Percentiles rank a stretch among this genome's conserved stretches.
Conservation (phyloP, 2,113 vertebrate genomes). For the Smithornis capensis region DNA sequence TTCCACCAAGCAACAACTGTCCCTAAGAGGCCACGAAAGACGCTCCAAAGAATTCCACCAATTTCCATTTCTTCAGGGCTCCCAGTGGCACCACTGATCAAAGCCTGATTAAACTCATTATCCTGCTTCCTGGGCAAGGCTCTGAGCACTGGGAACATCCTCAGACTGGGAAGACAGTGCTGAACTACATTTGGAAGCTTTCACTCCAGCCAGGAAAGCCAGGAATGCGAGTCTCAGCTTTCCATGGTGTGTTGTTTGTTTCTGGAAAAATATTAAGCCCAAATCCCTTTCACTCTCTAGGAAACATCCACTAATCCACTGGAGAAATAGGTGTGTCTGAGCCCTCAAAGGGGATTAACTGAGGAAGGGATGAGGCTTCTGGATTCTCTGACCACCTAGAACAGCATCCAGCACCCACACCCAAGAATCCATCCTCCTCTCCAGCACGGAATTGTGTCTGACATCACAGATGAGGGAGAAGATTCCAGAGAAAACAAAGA, state of each 20-base stretch:
- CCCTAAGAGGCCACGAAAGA: background rate
- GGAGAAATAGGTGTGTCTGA: background rate
- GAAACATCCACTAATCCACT: background rate
- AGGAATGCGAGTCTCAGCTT: background rate
- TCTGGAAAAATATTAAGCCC: background rate
- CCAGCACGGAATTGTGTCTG: background rate
- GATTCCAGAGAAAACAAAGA: slow-evolving; percentile 2
- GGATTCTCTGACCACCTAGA: background rate
- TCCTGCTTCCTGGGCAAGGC: background rate
- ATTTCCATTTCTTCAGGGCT: slow-evolving; percentile 13
- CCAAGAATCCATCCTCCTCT: background rate
- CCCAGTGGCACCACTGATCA: background rate
- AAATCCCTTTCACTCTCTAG: background rate
- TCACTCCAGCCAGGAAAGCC: background rate
- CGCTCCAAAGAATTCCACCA: background rate
- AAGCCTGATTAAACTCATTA: slow-evolving; percentile 17
- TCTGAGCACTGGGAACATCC: background rate
- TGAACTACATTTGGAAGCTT: background rate
- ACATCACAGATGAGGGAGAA: background rate
- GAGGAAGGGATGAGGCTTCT: background rate
- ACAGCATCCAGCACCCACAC: background rate
- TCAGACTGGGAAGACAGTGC: background rate
- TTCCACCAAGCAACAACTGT: background rate
- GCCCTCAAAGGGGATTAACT: background rate
- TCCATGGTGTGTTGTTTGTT: background rate